A percentile compares a stretch with the other conserved stretches of the same genome.
Evolutionary conservation across 2,113 vertebrate species (phyloP).

Genomic region (Tachycineta bicolor): DNA sequence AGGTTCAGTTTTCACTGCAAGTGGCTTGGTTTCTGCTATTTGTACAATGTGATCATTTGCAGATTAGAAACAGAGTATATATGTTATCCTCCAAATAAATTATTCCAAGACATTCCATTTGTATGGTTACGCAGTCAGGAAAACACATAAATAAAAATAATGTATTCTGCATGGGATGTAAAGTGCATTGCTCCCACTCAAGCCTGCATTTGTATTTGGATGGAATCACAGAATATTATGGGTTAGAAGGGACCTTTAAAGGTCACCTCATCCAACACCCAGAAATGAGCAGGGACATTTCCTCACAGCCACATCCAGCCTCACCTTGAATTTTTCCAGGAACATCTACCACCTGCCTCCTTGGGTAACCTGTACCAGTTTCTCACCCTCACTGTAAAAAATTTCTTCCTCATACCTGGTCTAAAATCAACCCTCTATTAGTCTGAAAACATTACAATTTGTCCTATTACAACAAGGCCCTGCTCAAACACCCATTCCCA

Average conservation of each 20-base stretch:
- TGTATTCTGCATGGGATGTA: not conserved
- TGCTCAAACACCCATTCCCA: not conserved
- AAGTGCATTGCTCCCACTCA: not conserved
- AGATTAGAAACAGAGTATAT: not conserved
- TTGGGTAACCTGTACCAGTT: not conserved
- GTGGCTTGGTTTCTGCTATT: not conserved
- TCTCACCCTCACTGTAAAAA: not conserved
- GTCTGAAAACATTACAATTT: not conserved
- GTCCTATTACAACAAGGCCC: accelerated
- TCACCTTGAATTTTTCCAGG: not conserved
- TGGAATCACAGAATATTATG: not conserved
- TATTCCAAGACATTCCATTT: not conserved
- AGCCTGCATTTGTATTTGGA: not conserved
- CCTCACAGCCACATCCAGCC: not conserved
- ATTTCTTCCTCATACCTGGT: not conserved
- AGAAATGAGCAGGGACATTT: not conserved
- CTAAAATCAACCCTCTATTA: not conserved
- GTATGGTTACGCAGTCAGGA: not conserved
- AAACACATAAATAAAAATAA: conserved; percentile 6
- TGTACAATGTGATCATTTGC: not conserved
- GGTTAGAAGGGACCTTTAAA: not conserved
- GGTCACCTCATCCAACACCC: not conserved
- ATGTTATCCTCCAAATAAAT: conserved; percentile 9
- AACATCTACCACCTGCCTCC: no score
- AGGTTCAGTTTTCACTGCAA: not conserved